Percentiles rank a stretch among this genome's conserved stretches.
phyloP scores from a whole-genome alignment of 2,888 invertebrate genomes.

The Ophion obscuratus region DNA sequence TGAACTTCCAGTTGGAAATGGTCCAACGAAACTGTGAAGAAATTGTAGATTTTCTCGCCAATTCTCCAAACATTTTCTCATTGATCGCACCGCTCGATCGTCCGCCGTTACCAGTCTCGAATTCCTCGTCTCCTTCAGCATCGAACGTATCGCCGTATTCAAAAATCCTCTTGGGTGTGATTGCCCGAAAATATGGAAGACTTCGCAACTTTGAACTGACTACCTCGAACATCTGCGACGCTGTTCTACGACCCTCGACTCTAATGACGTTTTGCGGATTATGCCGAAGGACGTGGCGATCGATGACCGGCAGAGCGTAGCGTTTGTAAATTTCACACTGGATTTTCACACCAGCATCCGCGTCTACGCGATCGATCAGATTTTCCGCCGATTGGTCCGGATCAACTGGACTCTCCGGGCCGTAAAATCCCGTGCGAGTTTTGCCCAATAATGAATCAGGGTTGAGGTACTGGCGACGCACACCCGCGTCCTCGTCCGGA shows the following conservation, averaged over 20 bases:
- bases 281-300: slow-evolving; percentile 85
- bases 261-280: slow-evolving; percentile 86
- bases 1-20: slow-evolving; percentile 86
- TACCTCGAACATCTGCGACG: slow-evolving; percentile 85
- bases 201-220: slow-evolving; percentile 84
- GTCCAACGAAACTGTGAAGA: slow-evolving; percentile 83
- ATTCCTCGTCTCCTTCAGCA: slow-evolving; percentile 51
- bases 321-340: slow-evolving; percentile 86
- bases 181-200: slow-evolving; percentile 79
- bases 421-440: slow-evolving; percentile 72
- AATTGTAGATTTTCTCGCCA: slow-evolving; percentile 76
- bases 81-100: slow-evolving; percentile 67
- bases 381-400: slow-evolving; percentile 82
- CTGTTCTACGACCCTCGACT: slow-evolving; percentile 86
- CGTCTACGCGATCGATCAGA: slow-evolving; percentile 84
- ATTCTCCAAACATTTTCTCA: slow-evolving; percentile 79
- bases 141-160: slow-evolving; percentile 56
- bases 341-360: slow-evolving; percentile 84
- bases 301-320: slow-evolving; percentile 84
- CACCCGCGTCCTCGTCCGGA: slow-evolving; percentile 85
- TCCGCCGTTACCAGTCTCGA: background rate
- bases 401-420: slow-evolving; percentile 49
- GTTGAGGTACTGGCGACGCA: slow-evolving; percentile 74
- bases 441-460: slow-evolving; percentile 77
- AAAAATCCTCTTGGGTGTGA: slow-evolving; percentile 79